A percentile compares a stretch with the other conserved stretches of the same genome.
Evolutionary conservation across 2,797 vertebrate genomes (phyloP).

Genomic region (Chiloscyllium punctatum): DNA sequence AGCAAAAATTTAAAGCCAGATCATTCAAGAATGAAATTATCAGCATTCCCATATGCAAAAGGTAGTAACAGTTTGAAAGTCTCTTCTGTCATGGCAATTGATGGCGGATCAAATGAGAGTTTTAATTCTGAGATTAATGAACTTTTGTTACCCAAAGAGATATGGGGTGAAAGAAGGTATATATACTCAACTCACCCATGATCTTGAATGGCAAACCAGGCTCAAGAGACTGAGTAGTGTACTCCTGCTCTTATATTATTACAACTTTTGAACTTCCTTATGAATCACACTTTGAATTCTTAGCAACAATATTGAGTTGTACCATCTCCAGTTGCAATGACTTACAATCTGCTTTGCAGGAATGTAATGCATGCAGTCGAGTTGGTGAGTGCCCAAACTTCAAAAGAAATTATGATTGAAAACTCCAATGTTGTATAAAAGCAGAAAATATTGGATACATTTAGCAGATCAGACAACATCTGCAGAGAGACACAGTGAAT

Average conservation of each 20-base stretch:
- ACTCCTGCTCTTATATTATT: neutral
- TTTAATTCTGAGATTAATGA: neutral
- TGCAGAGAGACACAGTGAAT: neutral
- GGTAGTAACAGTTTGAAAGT: neutral
- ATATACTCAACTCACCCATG: neutral
- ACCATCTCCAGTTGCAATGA: neutral
- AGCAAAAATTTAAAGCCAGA: neutral
- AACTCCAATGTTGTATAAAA: neutral
- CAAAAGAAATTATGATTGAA: neutral
- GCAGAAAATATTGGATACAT: neutral
- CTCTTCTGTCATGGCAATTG: neutral
- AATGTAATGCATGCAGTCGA: neutral
- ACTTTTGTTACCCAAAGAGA: neutral
- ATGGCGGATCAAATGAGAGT: neutral
- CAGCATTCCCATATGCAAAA: neutral
- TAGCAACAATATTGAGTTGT: neutral
- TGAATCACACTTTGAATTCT: neutral
- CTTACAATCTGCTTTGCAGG: too few relatives aligned
- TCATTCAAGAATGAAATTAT: neutral
- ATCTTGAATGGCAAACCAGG: neutral
- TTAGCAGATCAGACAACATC: neutral
- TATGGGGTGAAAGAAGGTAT: neutral
- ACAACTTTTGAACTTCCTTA: neutral
- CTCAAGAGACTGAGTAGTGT: neutral
- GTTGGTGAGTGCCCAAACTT: neutral